Evolutionary conservation across 2,797 vertebrate species (phyloP).

Genomic region (Buceros bicornis): DNA sequence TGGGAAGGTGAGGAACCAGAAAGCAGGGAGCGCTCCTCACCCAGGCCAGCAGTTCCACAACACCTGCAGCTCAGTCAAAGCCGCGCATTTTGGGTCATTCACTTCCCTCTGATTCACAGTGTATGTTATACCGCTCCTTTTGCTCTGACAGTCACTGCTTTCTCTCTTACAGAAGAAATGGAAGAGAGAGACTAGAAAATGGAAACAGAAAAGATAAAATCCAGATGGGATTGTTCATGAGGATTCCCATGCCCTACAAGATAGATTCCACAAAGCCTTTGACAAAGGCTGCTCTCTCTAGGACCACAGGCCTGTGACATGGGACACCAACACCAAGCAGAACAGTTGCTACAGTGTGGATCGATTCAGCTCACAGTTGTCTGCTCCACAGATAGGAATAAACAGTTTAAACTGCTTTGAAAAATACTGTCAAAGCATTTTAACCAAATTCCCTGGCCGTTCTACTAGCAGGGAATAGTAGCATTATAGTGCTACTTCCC

Average conservation of each 20-base stretch:
- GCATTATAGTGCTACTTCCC: background rate
- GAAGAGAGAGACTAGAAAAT: background rate
- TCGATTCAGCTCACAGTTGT: background rate
- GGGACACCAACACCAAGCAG: background rate
- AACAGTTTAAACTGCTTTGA: background rate
- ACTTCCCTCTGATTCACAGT: background rate
- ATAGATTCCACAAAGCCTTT: background rate
- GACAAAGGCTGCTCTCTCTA: background rate
- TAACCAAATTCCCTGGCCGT: background rate
- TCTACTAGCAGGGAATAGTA: background rate
- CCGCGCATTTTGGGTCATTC: background rate
- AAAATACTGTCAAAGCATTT: background rate
- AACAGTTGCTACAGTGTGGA: background rate
- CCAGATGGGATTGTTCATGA: background rate
- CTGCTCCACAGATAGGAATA: background rate
- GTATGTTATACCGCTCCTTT: fast-evolving
- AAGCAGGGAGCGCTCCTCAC: background rate
- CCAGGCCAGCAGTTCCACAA: background rate
- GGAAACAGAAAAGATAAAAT: background rate
- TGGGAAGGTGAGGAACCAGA: background rate
- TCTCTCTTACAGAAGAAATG: background rate
- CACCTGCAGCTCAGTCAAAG: background rate
- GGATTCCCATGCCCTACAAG: background rate
- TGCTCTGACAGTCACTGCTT: background rate
- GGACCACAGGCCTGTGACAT: background rate